phyloP scores from a whole-genome alignment of 2,797 vertebrate genomes.

The Phoeniculus purpureus region DNA sequence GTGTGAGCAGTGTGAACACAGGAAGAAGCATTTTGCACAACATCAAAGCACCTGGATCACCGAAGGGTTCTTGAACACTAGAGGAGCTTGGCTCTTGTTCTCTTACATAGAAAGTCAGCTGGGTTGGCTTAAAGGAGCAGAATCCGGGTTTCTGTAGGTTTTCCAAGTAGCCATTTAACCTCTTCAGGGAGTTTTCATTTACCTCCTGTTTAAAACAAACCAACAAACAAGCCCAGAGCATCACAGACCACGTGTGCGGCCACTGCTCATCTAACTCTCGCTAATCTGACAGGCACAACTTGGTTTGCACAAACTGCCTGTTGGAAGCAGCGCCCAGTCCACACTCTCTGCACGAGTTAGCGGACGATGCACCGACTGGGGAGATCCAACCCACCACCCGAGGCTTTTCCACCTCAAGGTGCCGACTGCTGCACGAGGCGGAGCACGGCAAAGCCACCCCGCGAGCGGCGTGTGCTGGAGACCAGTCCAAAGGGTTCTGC shows the following conservation, averaged over 20 bases:
- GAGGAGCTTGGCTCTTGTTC: constrained; percentile 82
- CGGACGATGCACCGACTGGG: neutral
- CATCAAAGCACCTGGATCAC: constrained; percentile 78
- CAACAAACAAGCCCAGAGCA: neutral
- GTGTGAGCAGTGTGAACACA: neutral
- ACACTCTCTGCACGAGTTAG: neutral
- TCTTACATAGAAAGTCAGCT: constrained; percentile 92
- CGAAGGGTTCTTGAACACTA: constrained; percentile 72
- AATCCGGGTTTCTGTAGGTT: constrained; percentile 89
- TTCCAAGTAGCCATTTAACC: constrained; percentile 93
- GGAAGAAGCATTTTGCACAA: neutral
- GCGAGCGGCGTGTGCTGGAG: neutral
- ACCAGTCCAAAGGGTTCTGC: neutral
- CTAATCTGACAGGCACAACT: neutral
- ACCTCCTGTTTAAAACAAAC: constrained; percentile 83
- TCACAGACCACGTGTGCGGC: neutral
- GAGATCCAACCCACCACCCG: neutral
- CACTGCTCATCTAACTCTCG: neutral
- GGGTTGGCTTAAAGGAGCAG: constrained; percentile 84
- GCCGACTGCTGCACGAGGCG: neutral
- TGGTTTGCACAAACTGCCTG: neutral
- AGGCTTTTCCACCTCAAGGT: neutral
- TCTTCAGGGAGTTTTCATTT: constrained; percentile 97
- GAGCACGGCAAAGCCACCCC: neutral
- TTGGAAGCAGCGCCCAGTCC: neutral